Percentiles rank a stretch among this genome's conserved stretches.
Evolutionary conservation across 1,140 invertebrate genomes (phyloP).

Genomic region (Neodiprion virginianus): DNA sequence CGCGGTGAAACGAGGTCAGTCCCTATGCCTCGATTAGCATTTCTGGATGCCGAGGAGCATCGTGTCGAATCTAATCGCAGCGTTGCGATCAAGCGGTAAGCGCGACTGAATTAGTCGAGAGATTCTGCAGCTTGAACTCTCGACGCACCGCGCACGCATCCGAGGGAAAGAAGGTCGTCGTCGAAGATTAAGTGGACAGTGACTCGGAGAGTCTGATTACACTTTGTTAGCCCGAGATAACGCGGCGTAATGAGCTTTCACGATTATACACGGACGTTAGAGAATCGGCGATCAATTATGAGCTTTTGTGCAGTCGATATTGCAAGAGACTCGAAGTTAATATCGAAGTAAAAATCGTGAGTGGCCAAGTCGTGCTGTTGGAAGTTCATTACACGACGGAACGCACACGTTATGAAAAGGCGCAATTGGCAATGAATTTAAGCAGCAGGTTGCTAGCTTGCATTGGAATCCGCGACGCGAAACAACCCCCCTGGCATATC

Average conservation of each 20-base stretch:
- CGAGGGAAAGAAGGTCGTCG: not conserved
- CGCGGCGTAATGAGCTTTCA: not conserved
- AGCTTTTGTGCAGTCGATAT: not conserved
- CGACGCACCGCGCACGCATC: not conserved
- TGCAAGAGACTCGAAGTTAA: not conserved
- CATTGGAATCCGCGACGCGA: not conserved
- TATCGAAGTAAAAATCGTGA: not conserved
- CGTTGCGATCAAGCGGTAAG: not conserved
- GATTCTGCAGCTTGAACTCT: not conserved
- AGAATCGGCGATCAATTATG: not conserved
- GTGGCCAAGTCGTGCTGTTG: not conserved
- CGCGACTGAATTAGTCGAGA: not conserved
- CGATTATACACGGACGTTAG: not conserved
- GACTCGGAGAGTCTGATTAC: not conserved
- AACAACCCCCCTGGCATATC: not conserved
- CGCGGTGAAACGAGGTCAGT: not conserved
- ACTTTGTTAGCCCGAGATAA: not conserved
- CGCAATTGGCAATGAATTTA: slow-evolving; percentile 7
- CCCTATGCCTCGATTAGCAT: not conserved
- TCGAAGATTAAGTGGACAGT: not conserved
- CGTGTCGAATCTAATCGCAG: not conserved
- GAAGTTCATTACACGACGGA: not conserved
- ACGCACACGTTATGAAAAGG: not conserved
- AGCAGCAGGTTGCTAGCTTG: not conserved
- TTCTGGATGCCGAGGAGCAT: not conserved